phyloP scores from a whole-genome alignment of 2,113 vertebrate genomes.

The Ciconia boyciana region DNA sequence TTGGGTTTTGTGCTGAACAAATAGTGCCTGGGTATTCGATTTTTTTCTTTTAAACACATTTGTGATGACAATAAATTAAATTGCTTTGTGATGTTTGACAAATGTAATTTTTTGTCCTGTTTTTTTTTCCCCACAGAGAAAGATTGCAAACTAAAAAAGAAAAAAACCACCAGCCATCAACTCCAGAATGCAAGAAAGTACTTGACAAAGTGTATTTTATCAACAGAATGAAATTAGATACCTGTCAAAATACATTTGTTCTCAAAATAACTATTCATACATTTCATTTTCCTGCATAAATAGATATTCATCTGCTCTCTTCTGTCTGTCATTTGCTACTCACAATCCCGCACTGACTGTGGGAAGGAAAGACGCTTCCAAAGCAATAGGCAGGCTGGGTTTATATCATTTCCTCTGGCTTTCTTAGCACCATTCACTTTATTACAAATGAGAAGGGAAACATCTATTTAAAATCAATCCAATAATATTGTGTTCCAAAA shows the following conservation, averaged over 20 bases:
- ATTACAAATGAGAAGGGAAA: constrained; percentile 52
- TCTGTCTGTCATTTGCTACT: constrained; percentile 58
- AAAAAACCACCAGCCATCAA: neutral
- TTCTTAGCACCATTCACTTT: constrained; percentile 33
- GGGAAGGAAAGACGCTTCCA: constrained; percentile 53
- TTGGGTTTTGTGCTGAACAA: constrained; percentile 1
- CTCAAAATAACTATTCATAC: constrained; percentile 69
- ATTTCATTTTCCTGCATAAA: constrained; percentile 70
- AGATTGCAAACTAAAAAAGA: neutral
- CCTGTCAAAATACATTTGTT: constrained; percentile 76
- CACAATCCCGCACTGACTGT: constrained; percentile 23
- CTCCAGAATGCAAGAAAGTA: constrained; percentile 38
- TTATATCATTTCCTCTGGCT: constrained; percentile 50
- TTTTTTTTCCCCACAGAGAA: neutral
- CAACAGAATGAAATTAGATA: constrained; percentile 73
- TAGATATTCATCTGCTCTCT: constrained; percentile 62
- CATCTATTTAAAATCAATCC: constrained; percentile 68
- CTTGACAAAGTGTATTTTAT: constrained; percentile 67
- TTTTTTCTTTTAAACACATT: neutral
- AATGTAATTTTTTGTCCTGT: constrained; percentile 1
- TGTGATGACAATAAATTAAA: constrained; percentile 44
- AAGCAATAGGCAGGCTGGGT: constrained; percentile 52
- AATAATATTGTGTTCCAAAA: constrained; percentile 41
- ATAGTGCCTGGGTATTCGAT: neutral
- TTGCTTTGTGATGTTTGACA: constrained; percentile 49